Conservation (phyloP, 2,888 invertebrate genomes). For the Eudasyphora cyanicolor region DNA sequence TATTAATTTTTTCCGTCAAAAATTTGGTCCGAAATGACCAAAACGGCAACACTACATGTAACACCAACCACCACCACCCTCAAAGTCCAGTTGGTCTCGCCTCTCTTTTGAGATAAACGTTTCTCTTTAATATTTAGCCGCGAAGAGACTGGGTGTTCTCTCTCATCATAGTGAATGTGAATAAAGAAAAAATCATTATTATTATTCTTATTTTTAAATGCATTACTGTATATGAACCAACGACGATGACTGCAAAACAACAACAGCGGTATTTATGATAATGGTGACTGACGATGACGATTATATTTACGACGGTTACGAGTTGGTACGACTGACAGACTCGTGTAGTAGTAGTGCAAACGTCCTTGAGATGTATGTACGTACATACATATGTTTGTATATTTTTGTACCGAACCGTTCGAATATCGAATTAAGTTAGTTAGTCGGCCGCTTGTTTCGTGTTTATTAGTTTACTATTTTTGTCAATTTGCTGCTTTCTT, state of each 20-base stretch:
- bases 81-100: too few species aligned
- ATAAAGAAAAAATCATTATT: neutral
- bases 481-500: neutral
- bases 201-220: neutral
- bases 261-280: neutral
- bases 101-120: neutral
- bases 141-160: neutral
- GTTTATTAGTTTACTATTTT: slow-evolving; percentile 11
- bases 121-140: neutral
- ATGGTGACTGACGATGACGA: neutral
- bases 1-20: too few species aligned
- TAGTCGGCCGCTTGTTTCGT: slow-evolving; percentile 1
- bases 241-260: neutral
- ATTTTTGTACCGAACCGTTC: neutral
- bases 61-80: too few species aligned
- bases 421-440: neutral
- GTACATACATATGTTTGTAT: too few species aligned
- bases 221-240: neutral
- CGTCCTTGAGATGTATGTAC: slow-evolving; percentile 30
- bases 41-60: too few species aligned
- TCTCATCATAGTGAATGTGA: neutral
- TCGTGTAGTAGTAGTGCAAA: neutral
- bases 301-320: slow-evolving; percentile 11
- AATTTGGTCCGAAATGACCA: too few species aligned
- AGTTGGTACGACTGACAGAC: neutral